Evolutionary conservation across 2,113 vertebrate genomes (phyloP).

Genomic region (Apodemus sylvaticus): DNA sequence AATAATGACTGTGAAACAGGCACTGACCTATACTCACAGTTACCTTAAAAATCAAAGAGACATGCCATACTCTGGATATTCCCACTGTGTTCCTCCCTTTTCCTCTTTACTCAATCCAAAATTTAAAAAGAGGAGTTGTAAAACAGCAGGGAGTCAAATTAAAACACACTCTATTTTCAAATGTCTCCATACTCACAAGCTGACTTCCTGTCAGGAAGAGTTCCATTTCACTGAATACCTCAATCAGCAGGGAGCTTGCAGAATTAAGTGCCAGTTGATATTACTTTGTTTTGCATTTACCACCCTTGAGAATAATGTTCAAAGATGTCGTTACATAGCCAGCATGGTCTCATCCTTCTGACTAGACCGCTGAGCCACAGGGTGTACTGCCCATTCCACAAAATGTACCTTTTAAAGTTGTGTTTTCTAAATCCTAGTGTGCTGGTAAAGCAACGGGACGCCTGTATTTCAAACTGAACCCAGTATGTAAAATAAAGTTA

Average conservation of each 20-base stretch:
- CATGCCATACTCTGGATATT: slow-evolving; percentile 73
- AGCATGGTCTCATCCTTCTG: slow-evolving; percentile 90
- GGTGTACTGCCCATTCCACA: slow-evolving; percentile 86
- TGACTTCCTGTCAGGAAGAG: slow-evolving; percentile 97
- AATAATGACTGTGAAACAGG: not conserved
- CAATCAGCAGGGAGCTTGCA: slow-evolving; percentile 91
- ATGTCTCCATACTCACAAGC: slow-evolving; percentile 89
- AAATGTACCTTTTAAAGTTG: slow-evolving; percentile 89
- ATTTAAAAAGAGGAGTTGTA: slow-evolving; percentile 86
- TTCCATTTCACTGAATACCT: slow-evolving; percentile 90
- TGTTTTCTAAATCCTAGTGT: slow-evolving; percentile 87
- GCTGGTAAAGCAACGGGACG: slow-evolving; percentile 89
- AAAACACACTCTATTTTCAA: slow-evolving; percentile 93
- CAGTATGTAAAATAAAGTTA: slow-evolving; percentile 81
- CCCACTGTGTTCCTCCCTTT: slow-evolving; percentile 64
- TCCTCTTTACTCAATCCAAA: slow-evolving; percentile 80
- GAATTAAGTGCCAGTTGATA: slow-evolving; percentile 99
- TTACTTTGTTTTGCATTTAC: slow-evolving; percentile 95
- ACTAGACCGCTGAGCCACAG: slow-evolving; percentile 88
- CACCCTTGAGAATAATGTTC: slow-evolving; percentile 93
- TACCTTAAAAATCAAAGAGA: slow-evolving; percentile 73
- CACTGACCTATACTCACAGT: slow-evolving; percentile 50
- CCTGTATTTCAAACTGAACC: slow-evolving; percentile 82
- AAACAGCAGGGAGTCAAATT: slow-evolving; percentile 90
- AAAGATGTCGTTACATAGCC: slow-evolving; percentile 90